Percentiles rank a stretch among this genome's conserved stretches.
Conservation (phyloP, 2,797 vertebrate genomes). For the Gadopsis marmoratus region DNA sequence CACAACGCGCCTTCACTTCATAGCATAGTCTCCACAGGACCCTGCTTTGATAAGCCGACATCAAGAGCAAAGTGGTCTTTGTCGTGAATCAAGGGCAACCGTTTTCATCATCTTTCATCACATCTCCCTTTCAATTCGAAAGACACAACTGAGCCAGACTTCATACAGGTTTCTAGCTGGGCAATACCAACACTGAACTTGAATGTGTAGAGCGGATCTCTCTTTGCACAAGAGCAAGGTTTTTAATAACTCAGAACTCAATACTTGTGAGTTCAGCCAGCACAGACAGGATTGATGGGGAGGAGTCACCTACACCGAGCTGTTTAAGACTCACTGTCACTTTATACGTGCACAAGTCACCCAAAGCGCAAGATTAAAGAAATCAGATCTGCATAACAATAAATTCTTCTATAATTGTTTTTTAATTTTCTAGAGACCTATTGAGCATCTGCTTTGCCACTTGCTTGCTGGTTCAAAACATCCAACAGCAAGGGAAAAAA, state of each 20-base stretch:
- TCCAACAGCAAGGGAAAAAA: constrained; percentile 6
- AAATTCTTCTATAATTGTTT: constrained; percentile 17
- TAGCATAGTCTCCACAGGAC: constrained; percentile 42
- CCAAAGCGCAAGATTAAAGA: constrained; percentile 32
- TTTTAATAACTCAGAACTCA: constrained; percentile 27
- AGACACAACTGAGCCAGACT: constrained; percentile 26
- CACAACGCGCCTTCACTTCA: constrained; percentile 16
- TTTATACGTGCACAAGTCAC: background rate
- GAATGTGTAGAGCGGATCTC: constrained; percentile 9
- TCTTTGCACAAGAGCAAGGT: constrained; percentile 7
- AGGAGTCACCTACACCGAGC: constrained; percentile 25
- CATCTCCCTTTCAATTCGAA: constrained; percentile 29
- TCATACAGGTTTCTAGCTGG: constrained; percentile 11
- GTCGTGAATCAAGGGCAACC: constrained; percentile 21
- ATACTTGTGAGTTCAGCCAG: constrained; percentile 11
- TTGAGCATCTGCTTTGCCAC: constrained; percentile 47
- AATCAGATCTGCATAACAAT: constrained; percentile 1
- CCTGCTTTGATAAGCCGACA: constrained; percentile 51
- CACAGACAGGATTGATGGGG: constrained; percentile 27
- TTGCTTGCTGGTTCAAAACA: constrained; percentile 41
- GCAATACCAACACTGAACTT: constrained; percentile 8
- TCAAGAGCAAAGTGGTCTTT: constrained; percentile 55
- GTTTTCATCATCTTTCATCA: constrained; percentile 68
- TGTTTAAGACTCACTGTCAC: constrained; percentile 7
- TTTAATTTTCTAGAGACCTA: constrained; percentile 50